These are phyloP conservation scores for Cirrhinus mrigala DNA, from an alignment of 2,797 vertebrate species.

Conservation along the genomic window DNA sequence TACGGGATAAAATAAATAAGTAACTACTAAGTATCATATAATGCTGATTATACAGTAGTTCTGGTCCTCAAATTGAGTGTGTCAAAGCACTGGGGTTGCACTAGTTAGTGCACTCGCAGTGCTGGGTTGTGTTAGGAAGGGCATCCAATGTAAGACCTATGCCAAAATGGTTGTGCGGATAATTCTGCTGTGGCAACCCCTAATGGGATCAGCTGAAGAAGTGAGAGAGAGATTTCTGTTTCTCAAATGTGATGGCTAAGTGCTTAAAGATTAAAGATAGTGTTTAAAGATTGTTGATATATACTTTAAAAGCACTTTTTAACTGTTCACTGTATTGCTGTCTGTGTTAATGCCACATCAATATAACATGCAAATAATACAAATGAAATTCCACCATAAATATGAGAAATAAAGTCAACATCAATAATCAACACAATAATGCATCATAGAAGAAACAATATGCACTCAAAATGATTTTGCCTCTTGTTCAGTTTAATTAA, in stretches of 20 bases:
- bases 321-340: neutral
- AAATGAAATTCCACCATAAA: neutral
- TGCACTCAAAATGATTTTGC: too few relatives aligned
- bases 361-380: neutral
- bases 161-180: neutral
- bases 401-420: neutral
- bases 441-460: neutral
- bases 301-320: neutral
- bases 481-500: too few relatives aligned
- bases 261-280: too few relatives aligned
- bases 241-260: neutral
- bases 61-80: neutral
- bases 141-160: neutral
- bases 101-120: neutral
- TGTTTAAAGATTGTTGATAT: neutral
- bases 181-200: neutral
- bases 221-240: neutral
- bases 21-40: neutral
- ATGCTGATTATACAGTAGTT: neutral
- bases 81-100: neutral
- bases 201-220: neutral
- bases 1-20: neutral
- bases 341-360: neutral
- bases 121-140: neutral
- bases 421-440: neutral